Percentiles rank a stretch among this genome's conserved stretches.
Conservation (phyloP, 1,140 invertebrate species). For the Macrostomum lignano region DNA sequence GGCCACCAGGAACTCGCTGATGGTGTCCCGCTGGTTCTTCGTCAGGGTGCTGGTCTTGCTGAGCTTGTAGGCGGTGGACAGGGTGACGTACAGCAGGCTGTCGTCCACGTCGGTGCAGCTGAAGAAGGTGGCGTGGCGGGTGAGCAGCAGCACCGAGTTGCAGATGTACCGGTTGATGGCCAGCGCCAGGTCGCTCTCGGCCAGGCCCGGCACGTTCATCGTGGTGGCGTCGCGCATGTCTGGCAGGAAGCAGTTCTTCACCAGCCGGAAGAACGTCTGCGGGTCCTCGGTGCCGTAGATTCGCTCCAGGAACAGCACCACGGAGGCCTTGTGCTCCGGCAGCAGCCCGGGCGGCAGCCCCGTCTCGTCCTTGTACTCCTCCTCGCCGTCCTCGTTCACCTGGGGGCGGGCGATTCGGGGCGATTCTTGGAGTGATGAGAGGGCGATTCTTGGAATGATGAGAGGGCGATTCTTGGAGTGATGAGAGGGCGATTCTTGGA, state of each 20-base stretch:
- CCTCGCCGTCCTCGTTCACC: conserved; percentile 6
- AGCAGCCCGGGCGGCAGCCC: conserved; percentile 44
- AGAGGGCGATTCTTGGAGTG: too few relatives aligned
- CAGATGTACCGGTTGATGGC: conserved; percentile 96
- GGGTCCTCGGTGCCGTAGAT: conserved; percentile 93
- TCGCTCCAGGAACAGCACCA: conserved; percentile 80
- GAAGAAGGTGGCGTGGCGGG: conserved; percentile 82
- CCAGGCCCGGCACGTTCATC: too few relatives aligned
- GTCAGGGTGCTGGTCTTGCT: conserved; percentile 92
- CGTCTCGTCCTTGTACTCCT: conserved; percentile 9
- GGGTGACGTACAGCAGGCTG: conserved; percentile 68
- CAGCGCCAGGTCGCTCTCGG: conserved; percentile 87
- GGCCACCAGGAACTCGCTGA: conserved; percentile 84
- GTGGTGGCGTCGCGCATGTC: conserved; percentile 85
- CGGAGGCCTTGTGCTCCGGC: conserved; percentile 81
- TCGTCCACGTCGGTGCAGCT: conserved; percentile 85
- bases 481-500: too few relatives aligned
- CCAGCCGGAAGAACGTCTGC: conserved; percentile 66
- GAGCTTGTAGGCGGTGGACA: conserved; percentile 60
- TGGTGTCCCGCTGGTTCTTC: conserved; percentile 84
- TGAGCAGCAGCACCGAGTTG: conserved; percentile 74
- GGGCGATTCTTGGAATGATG: too few relatives aligned
- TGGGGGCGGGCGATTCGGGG: not conserved
- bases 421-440: too few relatives aligned
- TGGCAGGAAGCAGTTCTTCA: conserved; percentile 88